phyloP scores from a whole-genome alignment of 2,113 vertebrate genomes.

The Gopherus evgoodei region DNA sequence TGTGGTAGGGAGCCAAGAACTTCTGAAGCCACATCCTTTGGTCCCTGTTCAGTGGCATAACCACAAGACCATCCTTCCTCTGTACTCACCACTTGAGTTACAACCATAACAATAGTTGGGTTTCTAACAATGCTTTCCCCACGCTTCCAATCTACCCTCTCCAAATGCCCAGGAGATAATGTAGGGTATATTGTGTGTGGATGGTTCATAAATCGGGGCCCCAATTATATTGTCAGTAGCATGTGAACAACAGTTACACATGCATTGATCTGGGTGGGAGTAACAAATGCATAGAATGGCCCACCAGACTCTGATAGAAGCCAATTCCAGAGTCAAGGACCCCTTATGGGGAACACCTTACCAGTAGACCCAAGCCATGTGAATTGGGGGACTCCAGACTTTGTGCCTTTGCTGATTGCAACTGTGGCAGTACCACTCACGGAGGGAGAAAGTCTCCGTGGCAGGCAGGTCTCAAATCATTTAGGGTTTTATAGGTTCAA shows the following conservation, averaged over 20 bases:
- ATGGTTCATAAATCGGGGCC: background rate
- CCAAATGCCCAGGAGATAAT: background rate
- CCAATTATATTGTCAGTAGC: fast-evolving
- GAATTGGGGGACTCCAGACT: background rate
- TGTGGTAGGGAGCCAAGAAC: background rate
- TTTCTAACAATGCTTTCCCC: background rate
- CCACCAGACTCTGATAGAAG: fast-evolving
- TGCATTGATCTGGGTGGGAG: fast-evolving
- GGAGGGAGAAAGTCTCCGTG: background rate
- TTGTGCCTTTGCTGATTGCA: background rate
- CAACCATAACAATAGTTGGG: background rate
- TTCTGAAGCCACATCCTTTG: conserved; percentile 27
- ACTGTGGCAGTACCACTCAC: fast-evolving
- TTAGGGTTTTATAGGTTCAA: background rate
- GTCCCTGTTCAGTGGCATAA: background rate
- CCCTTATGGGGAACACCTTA: background rate
- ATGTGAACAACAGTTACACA: fast-evolving
- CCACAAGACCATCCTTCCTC: conserved; percentile 15
- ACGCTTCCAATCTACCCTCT: background rate
- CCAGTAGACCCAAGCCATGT: background rate
- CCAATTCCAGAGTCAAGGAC: fast-evolving
- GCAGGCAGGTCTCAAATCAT: background rate
- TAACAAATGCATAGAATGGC: background rate
- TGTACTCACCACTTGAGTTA: background rate
- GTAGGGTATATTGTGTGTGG: background rate